phyloP scores from a whole-genome alignment of 2,113 vertebrate genomes.

The Mus spicilegus region DNA sequence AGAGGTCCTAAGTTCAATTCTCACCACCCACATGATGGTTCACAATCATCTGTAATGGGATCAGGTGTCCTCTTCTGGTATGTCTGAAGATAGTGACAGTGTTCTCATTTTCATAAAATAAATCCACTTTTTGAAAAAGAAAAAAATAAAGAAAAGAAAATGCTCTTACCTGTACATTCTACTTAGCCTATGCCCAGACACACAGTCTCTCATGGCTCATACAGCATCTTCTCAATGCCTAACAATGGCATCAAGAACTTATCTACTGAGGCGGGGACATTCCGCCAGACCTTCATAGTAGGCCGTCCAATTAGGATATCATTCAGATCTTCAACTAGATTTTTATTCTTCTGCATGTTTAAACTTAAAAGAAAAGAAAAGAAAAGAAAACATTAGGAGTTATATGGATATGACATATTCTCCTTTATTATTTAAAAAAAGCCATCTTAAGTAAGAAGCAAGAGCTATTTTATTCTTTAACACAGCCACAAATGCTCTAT shows the following conservation, averaged over 20 bases:
- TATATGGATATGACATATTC: constrained; percentile 34
- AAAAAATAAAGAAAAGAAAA: not conserved
- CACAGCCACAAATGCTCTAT: constrained; percentile 62
- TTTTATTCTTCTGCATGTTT: constrained; percentile 21
- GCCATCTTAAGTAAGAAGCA: constrained; percentile 49
- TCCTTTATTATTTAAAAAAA: not conserved
- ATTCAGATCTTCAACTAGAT: constrained; percentile 9
- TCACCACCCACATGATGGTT: no score
- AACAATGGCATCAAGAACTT: not conserved
- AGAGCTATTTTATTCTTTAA: constrained; percentile 71
- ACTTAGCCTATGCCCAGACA: not conserved
- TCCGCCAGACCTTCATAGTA: not conserved
- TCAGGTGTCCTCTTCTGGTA: no score
- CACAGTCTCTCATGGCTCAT: not conserved
- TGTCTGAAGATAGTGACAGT: no score
- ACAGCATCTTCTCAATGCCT: not conserved
- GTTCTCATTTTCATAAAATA: no score
- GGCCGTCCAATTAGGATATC: not conserved
- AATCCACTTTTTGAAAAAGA: no score
- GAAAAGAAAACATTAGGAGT: constrained; percentile 25
- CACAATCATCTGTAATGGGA: no score
- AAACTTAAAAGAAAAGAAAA: constrained; percentile 12
- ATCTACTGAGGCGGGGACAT: not conserved
- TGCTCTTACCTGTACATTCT: not conserved
- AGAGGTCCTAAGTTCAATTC: no score